These are phyloP conservation scores for Phaonia tiefii DNA, from an alignment of 2,888 invertebrate genomes.

Conservation along the genomic window DNA sequence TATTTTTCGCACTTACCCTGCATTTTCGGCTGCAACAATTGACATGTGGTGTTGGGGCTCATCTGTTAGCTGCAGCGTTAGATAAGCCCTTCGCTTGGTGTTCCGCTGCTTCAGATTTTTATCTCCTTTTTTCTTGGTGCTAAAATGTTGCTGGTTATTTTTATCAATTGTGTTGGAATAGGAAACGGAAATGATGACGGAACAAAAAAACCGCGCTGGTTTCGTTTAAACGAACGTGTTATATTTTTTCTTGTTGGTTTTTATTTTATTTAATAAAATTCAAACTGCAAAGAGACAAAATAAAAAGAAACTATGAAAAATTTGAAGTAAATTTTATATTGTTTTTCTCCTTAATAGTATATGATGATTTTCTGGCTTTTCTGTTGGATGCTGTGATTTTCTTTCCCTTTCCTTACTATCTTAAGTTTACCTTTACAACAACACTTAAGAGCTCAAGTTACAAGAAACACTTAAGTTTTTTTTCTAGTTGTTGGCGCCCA, in stretches of 20 bases:
- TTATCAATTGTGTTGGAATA: constrained; percentile 6
- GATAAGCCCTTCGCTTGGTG: constrained; percentile 76
- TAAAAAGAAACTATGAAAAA: constrained; percentile 10
- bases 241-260: neutral
- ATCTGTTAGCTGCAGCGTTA: constrained; percentile 80
- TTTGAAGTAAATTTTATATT: neutral
- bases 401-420: neutral
- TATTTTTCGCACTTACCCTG: constrained; percentile 77
- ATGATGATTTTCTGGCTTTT: neutral
- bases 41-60: constrained; percentile 81
- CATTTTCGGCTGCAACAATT: constrained; percentile 81
- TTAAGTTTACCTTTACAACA: constrained; percentile 20
- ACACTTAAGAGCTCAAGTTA: constrained; percentile 76
- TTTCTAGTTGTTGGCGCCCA: neutral
- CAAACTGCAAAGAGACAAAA: constrained; percentile 55
- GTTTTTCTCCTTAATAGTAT: constrained; percentile 13
- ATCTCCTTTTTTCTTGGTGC: neutral
- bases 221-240: constrained; percentile 1
- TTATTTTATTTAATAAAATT: constrained; percentile 30
- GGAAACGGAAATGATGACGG: constrained; percentile 28
- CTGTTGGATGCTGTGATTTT: neutral
- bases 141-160: neutral
- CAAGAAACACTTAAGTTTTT: constrained; percentile 74
- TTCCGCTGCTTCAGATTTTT: constrained; percentile 17
- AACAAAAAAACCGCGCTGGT: neutral